These are phyloP conservation scores for Promerops cafer DNA, from an alignment of 2,113 vertebrate species.

Conservation along the genomic window DNA sequence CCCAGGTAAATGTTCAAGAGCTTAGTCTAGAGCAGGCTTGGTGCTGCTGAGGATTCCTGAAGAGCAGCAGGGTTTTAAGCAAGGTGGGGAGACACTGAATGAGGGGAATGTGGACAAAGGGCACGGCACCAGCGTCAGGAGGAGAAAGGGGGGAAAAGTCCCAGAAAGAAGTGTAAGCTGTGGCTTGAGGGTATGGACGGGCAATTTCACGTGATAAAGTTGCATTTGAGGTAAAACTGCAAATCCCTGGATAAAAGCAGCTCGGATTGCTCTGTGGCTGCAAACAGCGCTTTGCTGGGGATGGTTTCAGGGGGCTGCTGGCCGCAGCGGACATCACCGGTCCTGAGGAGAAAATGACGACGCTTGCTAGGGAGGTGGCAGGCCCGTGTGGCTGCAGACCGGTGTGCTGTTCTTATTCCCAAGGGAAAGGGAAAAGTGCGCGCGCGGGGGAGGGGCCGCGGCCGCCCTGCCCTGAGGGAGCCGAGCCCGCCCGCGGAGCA, in stretches of 20 bases:
- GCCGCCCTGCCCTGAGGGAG: not conserved
- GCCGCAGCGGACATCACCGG: fast-evolving
- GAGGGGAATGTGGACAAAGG: fast-evolving
- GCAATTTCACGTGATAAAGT: not conserved
- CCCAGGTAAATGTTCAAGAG: not conserved
- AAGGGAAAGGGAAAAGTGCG: not conserved
- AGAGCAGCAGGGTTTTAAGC: not conserved
- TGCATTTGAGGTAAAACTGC: not conserved
- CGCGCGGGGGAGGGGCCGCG: not conserved
- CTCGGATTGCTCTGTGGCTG: not conserved
- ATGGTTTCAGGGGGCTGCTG: not conserved
- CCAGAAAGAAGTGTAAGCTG: not conserved
- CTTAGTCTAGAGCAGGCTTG: not conserved
- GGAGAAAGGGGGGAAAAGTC: not conserved
- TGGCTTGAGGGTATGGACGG: fast-evolving
- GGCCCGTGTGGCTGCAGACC: fast-evolving
- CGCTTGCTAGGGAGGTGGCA: fast-evolving
- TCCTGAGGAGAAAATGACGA: not conserved
- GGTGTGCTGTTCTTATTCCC: fast-evolving
- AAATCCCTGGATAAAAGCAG: not conserved
- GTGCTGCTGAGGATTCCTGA: not conserved
- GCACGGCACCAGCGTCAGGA: fast-evolving
- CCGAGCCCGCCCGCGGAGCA: fast-evolving
- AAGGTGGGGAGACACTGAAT: not conserved
- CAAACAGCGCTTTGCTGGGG: too few species aligned